Percentiles rank a stretch among this genome's conserved stretches.
phyloP scores from a whole-genome alignment of 1,140 invertebrate genomes.

The Frieseomelitta varia region DNA sequence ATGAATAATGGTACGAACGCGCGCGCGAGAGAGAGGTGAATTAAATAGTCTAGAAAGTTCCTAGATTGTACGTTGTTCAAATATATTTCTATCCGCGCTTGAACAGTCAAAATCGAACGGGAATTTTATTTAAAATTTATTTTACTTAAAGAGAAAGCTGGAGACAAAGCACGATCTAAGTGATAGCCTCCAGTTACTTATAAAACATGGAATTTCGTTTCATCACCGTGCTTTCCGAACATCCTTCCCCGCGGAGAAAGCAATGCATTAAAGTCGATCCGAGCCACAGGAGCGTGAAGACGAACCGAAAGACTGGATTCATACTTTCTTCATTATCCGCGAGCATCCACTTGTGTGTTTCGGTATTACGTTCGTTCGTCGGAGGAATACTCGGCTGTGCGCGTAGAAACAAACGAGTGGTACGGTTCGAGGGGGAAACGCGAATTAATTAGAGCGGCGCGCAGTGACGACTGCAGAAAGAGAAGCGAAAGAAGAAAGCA shows the following conservation, averaged over 20 bases:
- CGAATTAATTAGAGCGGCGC: constrained; percentile 68
- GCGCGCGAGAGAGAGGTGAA: fast-evolving
- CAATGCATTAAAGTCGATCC: background rate
- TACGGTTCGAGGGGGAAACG: constrained; percentile 28
- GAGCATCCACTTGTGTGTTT: constrained; percentile 31
- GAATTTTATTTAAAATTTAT: too few relatives aligned
- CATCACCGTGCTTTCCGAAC: too few relatives aligned
- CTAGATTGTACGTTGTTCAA: background rate
- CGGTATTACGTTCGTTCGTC: constrained; percentile 38
- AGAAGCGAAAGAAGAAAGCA: constrained; percentile 37
- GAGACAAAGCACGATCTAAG: too few relatives aligned
- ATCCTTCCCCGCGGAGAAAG: background rate
- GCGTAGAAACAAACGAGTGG: constrained; percentile 26
- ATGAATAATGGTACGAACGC: too few relatives aligned
- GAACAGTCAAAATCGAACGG: background rate
- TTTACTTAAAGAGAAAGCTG: background rate
- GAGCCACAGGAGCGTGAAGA: background rate
- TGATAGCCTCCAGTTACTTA: too few relatives aligned
- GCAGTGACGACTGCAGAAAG: constrained; percentile 37
- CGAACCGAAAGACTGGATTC: background rate
- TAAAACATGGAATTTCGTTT: too few relatives aligned
- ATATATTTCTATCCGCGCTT: background rate
- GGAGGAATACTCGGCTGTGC: background rate
- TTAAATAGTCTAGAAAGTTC: background rate
- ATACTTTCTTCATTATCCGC: constrained; percentile 45